A percentile compares a stretch with the other conserved stretches of the same genome.
These are phyloP conservation scores for Yponomeuta malinellus DNA, from an alignment of 2,888 invertebrate species.

Conservation along the genomic window DNA sequence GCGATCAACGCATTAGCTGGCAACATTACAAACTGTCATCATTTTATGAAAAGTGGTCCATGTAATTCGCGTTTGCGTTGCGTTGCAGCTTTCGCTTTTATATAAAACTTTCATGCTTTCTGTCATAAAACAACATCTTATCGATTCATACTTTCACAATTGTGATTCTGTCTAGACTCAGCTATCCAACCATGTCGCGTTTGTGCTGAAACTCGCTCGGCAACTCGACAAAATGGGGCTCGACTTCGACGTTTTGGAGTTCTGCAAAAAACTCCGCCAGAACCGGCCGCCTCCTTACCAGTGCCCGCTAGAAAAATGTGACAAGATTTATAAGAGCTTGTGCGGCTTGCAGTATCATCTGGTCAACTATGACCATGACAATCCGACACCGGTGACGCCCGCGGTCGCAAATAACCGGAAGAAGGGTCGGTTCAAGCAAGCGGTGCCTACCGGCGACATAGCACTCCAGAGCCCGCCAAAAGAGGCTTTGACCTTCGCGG, in stretches of 20 bases:
- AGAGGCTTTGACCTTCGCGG: constrained; percentile 87
- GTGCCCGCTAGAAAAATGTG: constrained; percentile 90
- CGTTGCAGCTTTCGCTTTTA: neutral
- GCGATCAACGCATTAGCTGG: too few relatives aligned
- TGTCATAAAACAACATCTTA: neutral
- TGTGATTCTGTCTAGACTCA: neutral
- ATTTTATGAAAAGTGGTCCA: too few relatives aligned
- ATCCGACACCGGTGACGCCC: constrained; percentile 80
- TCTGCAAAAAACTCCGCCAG: constrained; percentile 87
- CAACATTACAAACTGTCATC: too few relatives aligned
- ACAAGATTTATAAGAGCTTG: constrained; percentile 89
- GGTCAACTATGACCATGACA: constrained; percentile 89
- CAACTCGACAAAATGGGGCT: constrained; percentile 78
- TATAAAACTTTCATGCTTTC: neutral
- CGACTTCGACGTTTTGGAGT: constrained; percentile 90
- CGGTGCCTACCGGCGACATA: constrained; percentile 76
- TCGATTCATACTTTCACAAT: neutral
- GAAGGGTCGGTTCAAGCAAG: constrained; percentile 75
- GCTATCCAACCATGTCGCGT: neutral
- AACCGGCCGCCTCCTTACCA: constrained; percentile 90
- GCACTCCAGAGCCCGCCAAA: constrained; percentile 72
- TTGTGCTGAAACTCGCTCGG: neutral
- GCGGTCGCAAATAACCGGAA: constrained; percentile 78
- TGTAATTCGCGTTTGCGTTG: neutral
- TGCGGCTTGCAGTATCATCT: constrained; percentile 91